A percentile compares a stretch with the other conserved stretches of the same genome.
These are phyloP conservation scores for Lasioglossum oenotherae DNA, from an alignment of 2,888 invertebrate species.

Conservation along the genomic window DNA sequence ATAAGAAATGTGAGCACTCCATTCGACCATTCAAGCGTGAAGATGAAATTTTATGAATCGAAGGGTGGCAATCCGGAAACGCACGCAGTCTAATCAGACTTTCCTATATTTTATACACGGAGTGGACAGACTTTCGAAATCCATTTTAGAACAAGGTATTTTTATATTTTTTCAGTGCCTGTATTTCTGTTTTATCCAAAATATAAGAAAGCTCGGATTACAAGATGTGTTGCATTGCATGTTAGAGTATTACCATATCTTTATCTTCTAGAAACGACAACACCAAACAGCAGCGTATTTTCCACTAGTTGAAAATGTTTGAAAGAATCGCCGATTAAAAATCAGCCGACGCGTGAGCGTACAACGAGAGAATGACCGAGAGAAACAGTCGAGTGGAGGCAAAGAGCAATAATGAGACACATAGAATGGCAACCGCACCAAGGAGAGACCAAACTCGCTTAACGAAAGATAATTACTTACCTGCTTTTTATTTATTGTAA, in stretches of 20 bases:
- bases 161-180: background rate
- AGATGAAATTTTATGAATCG: background rate
- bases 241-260: background rate
- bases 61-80: background rate
- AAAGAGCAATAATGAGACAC: slow-evolving; percentile 63
- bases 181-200: background rate
- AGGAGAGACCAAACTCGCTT: slow-evolving; percentile 83
- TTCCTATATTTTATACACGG: background rate
- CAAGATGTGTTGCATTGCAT: background rate
- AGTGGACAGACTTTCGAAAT: background rate
- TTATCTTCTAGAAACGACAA: background rate
- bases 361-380: background rate
- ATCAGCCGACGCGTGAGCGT: background rate
- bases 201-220: background rate
- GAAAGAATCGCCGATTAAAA: background rate
- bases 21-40: background rate
- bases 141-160: background rate
- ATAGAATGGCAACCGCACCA: slow-evolving; percentile 80
- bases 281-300: background rate
- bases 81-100: background rate
- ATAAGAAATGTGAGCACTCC: background rate
- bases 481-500: slow-evolving; percentile 78
- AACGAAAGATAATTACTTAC: slow-evolving; percentile 73
- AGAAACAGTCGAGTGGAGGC: slow-evolving; percentile 6
- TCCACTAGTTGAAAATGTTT: background rate